Evolutionary conservation across 2,888 invertebrate species (phyloP).

Genomic region (Siphonodentalium dalli): DNA sequence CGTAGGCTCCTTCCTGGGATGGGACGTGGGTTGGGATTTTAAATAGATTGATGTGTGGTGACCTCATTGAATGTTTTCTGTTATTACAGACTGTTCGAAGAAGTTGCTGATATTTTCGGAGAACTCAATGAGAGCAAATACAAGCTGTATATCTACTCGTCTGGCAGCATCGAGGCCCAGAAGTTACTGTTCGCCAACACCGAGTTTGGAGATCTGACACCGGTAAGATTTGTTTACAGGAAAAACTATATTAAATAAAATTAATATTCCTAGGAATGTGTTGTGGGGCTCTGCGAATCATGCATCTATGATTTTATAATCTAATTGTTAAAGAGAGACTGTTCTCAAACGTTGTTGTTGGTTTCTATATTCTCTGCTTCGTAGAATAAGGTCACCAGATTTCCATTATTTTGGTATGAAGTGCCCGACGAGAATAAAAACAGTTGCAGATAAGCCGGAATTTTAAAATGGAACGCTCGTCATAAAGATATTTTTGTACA

Average conservation of each 20-base stretch:
- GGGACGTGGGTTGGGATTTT: not conserved
- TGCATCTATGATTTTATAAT: too few relatives aligned
- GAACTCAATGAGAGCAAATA: conserved; percentile 75
- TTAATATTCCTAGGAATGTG: not conserved
- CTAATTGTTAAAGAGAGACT: too few relatives aligned
- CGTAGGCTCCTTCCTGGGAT: not conserved
- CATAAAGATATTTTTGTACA: too few relatives aligned
- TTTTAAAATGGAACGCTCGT: too few relatives aligned
- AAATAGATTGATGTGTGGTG: not conserved
- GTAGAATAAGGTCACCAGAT: too few relatives aligned
- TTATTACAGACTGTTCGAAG: conserved; percentile 81
- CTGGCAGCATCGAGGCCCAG: conserved; percentile 90
- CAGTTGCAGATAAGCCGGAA: too few relatives aligned
- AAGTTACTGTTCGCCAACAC: conserved; percentile 81
- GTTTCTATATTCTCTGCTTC: too few relatives aligned
- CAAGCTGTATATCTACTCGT: conserved; percentile 86
- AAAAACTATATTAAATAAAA: conserved; percentile 29
- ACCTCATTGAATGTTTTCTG: conserved; percentile 15
- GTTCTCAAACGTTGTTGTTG: too few relatives aligned
- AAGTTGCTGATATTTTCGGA: conserved; percentile 79
- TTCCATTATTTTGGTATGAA: too few relatives aligned
- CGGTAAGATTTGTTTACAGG: conserved; percentile 67
- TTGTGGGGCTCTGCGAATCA: not conserved
- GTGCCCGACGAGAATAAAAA: too few relatives aligned
- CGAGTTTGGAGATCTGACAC: conserved; percentile 78